Conservation (phyloP, 2,113 vertebrate species). For the Xiphophorus maculatus region DNA sequence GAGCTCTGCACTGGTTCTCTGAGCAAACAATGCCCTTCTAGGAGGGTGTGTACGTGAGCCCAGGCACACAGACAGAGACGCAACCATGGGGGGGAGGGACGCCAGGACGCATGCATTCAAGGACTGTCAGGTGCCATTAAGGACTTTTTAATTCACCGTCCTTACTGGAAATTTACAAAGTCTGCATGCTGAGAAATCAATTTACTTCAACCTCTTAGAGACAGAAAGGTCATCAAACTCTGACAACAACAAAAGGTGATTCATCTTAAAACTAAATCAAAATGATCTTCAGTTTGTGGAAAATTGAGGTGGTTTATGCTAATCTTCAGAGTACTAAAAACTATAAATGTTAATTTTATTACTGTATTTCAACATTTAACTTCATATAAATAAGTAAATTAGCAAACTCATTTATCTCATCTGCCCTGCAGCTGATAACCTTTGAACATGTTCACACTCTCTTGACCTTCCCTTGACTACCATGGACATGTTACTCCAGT, state of each 20-base stretch:
- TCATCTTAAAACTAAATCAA: not conserved
- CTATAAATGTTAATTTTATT: not conserved
- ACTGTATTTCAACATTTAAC: not conserved
- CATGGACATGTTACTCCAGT: not conserved
- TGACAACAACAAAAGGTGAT: not conserved
- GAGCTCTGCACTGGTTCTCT: constrained; percentile 34
- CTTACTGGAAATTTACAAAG: constrained; percentile 25
- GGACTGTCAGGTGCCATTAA: not conserved
- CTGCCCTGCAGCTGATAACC: not conserved
- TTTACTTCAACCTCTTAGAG: not conserved
- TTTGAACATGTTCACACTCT: not conserved
- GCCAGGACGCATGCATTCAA: constrained; percentile 4
- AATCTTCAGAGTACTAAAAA: too few species aligned
- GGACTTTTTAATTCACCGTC: constrained; percentile 24
- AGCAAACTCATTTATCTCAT: too few species aligned
- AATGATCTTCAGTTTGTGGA: not conserved
- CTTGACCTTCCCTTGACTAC: not conserved
- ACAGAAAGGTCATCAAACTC: constrained; percentile 13
- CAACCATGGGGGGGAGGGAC: constrained; percentile 14
- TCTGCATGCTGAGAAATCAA: constrained; percentile 1
- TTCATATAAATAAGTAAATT: not conserved
- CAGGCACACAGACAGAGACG: constrained; percentile 48
- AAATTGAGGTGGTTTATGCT: not conserved
- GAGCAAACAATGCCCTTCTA: constrained; percentile 63
- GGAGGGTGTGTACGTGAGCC: constrained; percentile 75